These are phyloP conservation scores for Nasonia giraulti DNA, from an alignment of 1,140 invertebrate species.

Conservation along the genomic window DNA sequence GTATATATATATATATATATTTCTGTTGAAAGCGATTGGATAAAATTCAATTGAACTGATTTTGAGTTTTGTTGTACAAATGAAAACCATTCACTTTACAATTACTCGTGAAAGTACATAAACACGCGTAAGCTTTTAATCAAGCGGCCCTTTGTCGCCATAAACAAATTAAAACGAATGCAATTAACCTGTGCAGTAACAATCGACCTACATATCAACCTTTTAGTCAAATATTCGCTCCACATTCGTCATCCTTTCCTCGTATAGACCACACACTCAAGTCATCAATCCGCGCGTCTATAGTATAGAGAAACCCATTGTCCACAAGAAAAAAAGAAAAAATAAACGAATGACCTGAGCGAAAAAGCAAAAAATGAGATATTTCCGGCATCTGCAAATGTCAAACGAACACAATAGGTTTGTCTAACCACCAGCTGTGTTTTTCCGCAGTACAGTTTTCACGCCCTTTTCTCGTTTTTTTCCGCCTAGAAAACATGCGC, in stretches of 20 bases:
- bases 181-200: not conserved
- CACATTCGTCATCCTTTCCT: not conserved
- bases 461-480: not conserved
- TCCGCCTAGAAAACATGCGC: not conserved
- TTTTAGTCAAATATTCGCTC: not conserved
- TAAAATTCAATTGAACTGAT: too few relatives aligned
- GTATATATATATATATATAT: too few relatives aligned
- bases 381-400: not conserved
- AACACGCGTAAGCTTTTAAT: not conserved
- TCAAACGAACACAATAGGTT: not conserved
- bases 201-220: not conserved
- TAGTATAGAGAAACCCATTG: too few relatives aligned
- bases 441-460: not conserved
- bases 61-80: too few relatives aligned
- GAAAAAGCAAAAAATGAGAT: not conserved
- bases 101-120: not conserved
- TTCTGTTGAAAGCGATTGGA: too few relatives aligned
- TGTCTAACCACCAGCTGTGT: not conserved
- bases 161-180: slow-evolving; percentile 13
- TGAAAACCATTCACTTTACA: not conserved
- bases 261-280: not conserved
- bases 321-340: too few relatives aligned
- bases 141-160: not conserved
- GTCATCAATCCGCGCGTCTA: not conserved
- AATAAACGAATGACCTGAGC: not conserved